Conservation (phyloP, 2,113 vertebrate species). For the Cochlearius cochlearius region DNA sequence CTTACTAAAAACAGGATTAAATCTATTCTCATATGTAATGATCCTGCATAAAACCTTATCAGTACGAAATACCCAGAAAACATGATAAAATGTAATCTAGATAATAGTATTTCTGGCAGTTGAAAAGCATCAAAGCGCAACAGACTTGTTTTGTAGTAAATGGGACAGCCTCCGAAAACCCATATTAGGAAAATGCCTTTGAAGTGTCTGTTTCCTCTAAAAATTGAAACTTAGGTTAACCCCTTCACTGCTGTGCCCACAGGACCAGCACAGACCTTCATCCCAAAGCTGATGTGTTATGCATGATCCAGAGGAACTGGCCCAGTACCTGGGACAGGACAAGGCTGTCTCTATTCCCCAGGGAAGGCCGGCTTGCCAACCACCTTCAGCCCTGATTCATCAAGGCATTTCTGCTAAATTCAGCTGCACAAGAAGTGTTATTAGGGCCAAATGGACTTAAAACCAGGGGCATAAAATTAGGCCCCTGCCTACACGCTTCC, state of each 20-base stretch:
- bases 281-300: not conserved
- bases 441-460: not conserved
- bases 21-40: conserved; percentile 75
- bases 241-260: not conserved
- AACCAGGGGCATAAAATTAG: not conserved
- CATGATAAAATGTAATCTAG: conserved; percentile 68
- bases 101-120: conserved; percentile 53
- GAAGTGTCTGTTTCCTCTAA: not conserved
- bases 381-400: not conserved
- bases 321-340: not conserved
- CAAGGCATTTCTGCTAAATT: not conserved
- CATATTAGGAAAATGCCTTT: not conserved
- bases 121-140: not conserved
- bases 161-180: not conserved
- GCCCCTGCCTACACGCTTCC: not conserved
- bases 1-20: conserved; percentile 78
- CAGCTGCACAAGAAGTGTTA: not conserved
- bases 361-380: not conserved
- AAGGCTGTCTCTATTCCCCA: not conserved
- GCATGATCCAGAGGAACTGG: not conserved
- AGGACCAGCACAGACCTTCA: not conserved
- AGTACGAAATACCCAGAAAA: conserved; percentile 71
- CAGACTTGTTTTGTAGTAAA: not conserved
- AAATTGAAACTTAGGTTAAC: not conserved
- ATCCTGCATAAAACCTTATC: conserved; percentile 73